phyloP scores from a whole-genome alignment of 1,140 invertebrate genomes.

The Drosophila ficusphila region DNA sequence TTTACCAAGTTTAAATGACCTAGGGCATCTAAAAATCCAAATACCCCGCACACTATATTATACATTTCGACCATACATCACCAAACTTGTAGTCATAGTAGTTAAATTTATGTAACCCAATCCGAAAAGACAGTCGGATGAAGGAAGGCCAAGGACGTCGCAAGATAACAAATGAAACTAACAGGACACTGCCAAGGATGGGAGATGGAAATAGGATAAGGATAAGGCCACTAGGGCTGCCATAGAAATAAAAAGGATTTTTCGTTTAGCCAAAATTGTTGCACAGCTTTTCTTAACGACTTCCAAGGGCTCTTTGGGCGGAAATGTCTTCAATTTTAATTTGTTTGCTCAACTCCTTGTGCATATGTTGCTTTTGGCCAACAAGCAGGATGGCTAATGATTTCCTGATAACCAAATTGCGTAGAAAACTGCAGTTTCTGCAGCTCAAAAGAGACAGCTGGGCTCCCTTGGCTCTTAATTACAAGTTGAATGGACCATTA shows the following conservation, averaged over 20 bases:
- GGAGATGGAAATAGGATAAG: constrained; percentile 18
- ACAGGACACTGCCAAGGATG: neutral
- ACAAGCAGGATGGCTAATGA: constrained; percentile 60
- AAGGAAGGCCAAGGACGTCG: constrained; percentile 6
- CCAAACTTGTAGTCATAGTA: constrained; percentile 32
- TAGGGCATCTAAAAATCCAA: neutral
- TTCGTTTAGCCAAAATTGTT: constrained; percentile 49
- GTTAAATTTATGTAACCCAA: constrained; percentile 42
- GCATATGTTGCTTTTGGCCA: constrained; percentile 57
- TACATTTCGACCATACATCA: constrained; percentile 18
- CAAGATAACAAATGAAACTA: constrained; percentile 1
- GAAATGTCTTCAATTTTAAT: constrained; percentile 67
- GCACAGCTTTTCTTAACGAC: constrained; percentile 80
- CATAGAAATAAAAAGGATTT: constrained; percentile 43
- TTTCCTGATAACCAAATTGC: constrained; percentile 72
- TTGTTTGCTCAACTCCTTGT: constrained; percentile 67
- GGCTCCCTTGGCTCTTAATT: constrained; percentile 51
- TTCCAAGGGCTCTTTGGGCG: constrained; percentile 34
- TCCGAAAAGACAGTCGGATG: constrained; percentile 3
- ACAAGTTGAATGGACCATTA: constrained; percentile 50
- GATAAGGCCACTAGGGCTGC: constrained; percentile 23
- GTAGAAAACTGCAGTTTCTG: constrained; percentile 38
- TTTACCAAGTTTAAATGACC: neutral
- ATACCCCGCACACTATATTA: neutral
- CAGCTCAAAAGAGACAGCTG: constrained; percentile 44